phyloP scores from a whole-genome alignment of 2,888 invertebrate genomes.

The Smittia aterrima region DNA sequence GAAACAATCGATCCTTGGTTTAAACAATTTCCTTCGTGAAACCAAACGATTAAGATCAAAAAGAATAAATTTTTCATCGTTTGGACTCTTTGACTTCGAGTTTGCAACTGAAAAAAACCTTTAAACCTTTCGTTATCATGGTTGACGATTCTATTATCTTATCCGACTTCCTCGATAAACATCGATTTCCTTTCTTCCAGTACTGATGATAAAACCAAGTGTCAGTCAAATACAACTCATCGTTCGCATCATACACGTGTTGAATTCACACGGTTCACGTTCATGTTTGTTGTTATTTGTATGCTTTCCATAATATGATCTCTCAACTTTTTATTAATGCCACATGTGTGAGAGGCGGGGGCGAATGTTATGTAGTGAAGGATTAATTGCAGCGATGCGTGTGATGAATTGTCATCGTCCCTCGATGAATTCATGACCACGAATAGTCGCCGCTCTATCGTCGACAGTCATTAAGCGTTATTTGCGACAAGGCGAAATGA shows the following conservation, averaged over 20 bases:
- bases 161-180: no score
- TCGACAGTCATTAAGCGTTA: conserved; percentile 7
- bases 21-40: neutral
- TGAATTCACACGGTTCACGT: conserved; percentile 34
- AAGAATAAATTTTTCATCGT: neutral
- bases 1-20: neutral
- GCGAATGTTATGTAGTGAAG: conserved; percentile 15
- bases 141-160: no score
- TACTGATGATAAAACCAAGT: no score
- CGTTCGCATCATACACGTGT: conserved; percentile 9
- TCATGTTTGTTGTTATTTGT: conserved; percentile 39
- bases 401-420: conserved; percentile 22
- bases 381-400: conserved; percentile 39
- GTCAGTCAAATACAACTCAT: no score
- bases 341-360: conserved; percentile 10
- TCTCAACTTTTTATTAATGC: conserved; percentile 40
- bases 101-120: no score
- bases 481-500: conserved; percentile 13
- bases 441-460: neutral
- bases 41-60: neutral
- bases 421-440: conserved; percentile 35
- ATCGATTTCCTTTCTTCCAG: no score
- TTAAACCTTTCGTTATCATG: no score
- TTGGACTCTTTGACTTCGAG: no score
- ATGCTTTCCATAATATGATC: conserved; percentile 39